Conservation (phyloP, 1,140 invertebrate genomes). For the Zophobas atratus region DNA sequence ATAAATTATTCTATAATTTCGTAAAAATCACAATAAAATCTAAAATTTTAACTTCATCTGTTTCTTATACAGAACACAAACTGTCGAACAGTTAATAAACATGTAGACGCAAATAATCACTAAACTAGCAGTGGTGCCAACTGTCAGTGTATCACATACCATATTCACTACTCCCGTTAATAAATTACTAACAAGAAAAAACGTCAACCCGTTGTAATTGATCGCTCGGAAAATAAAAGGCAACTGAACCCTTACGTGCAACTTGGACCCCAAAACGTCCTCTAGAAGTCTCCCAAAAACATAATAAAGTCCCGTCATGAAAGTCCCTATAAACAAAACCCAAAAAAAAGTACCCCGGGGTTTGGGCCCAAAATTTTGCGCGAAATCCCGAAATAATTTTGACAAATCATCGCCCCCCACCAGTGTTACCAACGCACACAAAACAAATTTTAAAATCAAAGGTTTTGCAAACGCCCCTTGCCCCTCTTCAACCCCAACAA, state of each 20-base stretch:
- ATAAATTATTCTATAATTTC: slow-evolving; percentile 20
- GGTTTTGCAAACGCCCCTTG: slow-evolving; percentile 39
- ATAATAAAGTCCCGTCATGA: slow-evolving; percentile 72
- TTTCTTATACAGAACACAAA: slow-evolving; percentile 51
- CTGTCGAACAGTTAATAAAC: slow-evolving; percentile 54
- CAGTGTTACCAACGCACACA: slow-evolving; percentile 69
- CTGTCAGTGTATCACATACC: slow-evolving; percentile 74
- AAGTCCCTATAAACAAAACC: slow-evolving; percentile 76
- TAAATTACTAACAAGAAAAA: slow-evolving; percentile 86
- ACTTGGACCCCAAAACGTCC: slow-evolving; percentile 60
- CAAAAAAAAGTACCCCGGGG: slow-evolving; percentile 81
- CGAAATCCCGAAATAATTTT: slow-evolving; percentile 72
- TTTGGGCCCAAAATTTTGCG: too few species aligned
- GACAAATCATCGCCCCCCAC: slow-evolving; percentile 68
- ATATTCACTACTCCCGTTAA: slow-evolving; percentile 87
- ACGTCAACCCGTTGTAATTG: slow-evolving; percentile 83
- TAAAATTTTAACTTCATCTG: slow-evolving; percentile 44
- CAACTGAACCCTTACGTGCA: slow-evolving; percentile 59
- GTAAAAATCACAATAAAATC: slow-evolving; percentile 1
- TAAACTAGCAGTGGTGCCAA: slow-evolving; percentile 69
- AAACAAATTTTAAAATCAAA: slow-evolving; percentile 65
- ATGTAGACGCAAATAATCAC: slow-evolving; percentile 53
- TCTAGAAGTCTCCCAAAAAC: slow-evolving; percentile 71
- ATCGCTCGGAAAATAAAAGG: slow-evolving; percentile 77
- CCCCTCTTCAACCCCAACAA: slow-evolving; percentile 66